Evolutionary conservation across 2,113 vertebrate genomes (phyloP).

Genomic region (Menidia beryllina): DNA sequence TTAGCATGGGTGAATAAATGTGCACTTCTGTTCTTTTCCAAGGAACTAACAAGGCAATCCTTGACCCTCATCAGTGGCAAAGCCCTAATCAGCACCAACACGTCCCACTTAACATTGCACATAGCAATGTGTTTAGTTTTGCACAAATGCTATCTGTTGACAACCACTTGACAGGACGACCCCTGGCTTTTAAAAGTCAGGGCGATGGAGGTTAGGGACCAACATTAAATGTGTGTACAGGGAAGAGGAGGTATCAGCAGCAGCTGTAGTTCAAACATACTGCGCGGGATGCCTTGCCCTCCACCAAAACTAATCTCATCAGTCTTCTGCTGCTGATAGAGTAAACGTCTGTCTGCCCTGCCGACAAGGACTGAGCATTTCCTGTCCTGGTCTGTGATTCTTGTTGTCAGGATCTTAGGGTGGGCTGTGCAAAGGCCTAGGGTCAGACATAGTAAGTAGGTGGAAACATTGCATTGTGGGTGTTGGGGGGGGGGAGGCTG

Average conservation of each 20-base stretch:
- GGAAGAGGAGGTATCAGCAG: constrained; percentile 73
- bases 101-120: constrained; percentile 77
- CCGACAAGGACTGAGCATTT: constrained; percentile 88
- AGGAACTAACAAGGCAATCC: constrained; percentile 3
- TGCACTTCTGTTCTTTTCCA: not conserved
- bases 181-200: constrained; percentile 61
- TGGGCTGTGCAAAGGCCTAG: constrained; percentile 45
- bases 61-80: constrained; percentile 21
- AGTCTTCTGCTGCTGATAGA: constrained; percentile 77
- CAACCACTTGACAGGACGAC: constrained; percentile 83
- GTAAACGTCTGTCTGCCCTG: constrained; percentile 85
- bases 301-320: constrained; percentile 83
- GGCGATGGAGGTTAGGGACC: constrained; percentile 35
- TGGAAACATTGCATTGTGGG: constrained; percentile 67
- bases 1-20: constrained; percentile 13
- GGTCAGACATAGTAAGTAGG: constrained; percentile 47
- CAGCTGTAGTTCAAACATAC: constrained; percentile 82
- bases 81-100: constrained; percentile 61
- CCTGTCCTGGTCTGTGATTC: constrained; percentile 80
- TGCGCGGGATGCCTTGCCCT: constrained; percentile 67
- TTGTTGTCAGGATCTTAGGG: constrained; percentile 51
- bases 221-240: constrained; percentile 63
- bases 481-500: constrained; percentile 40
- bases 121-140: constrained; percentile 76
- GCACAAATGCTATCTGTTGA: constrained; percentile 81